Percentiles rank a stretch among this genome's conserved stretches.
These are phyloP conservation scores for Linnaemya vulpina DNA, from an alignment of 2,888 invertebrate species.

Conservation along the genomic window DNA sequence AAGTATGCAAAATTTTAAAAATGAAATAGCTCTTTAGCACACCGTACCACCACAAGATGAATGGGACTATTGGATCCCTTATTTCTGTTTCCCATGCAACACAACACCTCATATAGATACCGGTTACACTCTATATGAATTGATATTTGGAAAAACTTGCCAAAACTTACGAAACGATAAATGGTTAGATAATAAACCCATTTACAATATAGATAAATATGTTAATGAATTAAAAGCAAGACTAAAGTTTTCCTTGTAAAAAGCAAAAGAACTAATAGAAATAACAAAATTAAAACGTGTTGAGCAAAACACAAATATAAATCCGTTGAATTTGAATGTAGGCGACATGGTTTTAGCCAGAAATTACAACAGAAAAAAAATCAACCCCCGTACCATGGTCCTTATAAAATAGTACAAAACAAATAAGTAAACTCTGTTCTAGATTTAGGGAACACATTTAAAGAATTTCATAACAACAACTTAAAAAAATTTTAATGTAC, in stretches of 20 bases:
- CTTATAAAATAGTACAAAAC: not conserved
- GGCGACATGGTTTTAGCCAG: not conserved
- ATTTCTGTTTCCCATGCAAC: not conserved
- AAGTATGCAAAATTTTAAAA: no score
- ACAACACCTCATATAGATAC: not conserved
- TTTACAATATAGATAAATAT: no score
- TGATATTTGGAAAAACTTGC: no score
- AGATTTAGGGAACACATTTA: not conserved
- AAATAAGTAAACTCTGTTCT: not conserved
- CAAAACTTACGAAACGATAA: not conserved
- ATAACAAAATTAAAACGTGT: not conserved
- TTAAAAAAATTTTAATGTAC: no score
- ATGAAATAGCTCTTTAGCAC: no score
- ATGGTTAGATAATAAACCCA: no score
- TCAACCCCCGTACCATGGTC: not conserved
- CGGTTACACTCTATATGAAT: no score
- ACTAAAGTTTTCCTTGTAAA: not conserved
- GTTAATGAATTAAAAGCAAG: conserved; percentile 3
- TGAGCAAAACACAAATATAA: no score
- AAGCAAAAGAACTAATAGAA: not conserved
- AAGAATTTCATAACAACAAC: not conserved
- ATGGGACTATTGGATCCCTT: not conserved
- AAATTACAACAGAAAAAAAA: not conserved
- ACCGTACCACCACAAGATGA: no score
- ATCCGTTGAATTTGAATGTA: not conserved